Base-by-base conservation (phyloP, 2,113 vertebrate genomes). In the Zosterops pallidus region DNA sequence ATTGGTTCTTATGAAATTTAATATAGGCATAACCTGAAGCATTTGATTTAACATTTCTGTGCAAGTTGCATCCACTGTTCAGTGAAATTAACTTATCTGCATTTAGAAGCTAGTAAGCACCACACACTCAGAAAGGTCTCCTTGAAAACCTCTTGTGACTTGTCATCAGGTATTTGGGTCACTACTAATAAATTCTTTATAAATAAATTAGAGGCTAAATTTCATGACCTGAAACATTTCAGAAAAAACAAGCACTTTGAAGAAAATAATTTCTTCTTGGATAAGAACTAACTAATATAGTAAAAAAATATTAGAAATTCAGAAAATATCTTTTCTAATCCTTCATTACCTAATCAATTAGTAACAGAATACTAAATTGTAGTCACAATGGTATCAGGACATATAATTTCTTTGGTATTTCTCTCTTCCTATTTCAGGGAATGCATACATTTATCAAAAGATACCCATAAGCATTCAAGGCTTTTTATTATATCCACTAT, bases 181-280 rank as follows among this genome's bases (percentile, higher is more conserved):
- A 81, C 46, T 62, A 77, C 23, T 57, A 92, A 96, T 93, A 95
- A 95, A 88, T 92, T 75, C 23, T 39, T 63, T 57, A 75, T 85
- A 81, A 94, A 89, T 56, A 64, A 84, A 77, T 29, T 41, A 65
- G 78, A 74, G 82, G 29, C 18, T 37, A 53, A 84, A 65, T 94
- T 75, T 74, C 67, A 75, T 83, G 20, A 91, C 64, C 64, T 89
- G 52, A 65, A 92, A 67, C 17, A 85, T 80, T 94, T 92, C 76
- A 68, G 74, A 83, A 92, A 94, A 94, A 50, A 41, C n/a, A 64
- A 91, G 9, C 14, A 39, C 49, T 64, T 82, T 41, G 50, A 65
- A 67, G 71, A 37, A 74, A 90, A 31, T 7, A 50, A 12, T 56
- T 53, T 35, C 9, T 63, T 78, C 17, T 44, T 81, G 23, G 35